Evolutionary conservation across 1,140 invertebrate species (phyloP), one percentile per base, ranked within the genome.

Genomic region (Apolygus lucorum): DNA sequence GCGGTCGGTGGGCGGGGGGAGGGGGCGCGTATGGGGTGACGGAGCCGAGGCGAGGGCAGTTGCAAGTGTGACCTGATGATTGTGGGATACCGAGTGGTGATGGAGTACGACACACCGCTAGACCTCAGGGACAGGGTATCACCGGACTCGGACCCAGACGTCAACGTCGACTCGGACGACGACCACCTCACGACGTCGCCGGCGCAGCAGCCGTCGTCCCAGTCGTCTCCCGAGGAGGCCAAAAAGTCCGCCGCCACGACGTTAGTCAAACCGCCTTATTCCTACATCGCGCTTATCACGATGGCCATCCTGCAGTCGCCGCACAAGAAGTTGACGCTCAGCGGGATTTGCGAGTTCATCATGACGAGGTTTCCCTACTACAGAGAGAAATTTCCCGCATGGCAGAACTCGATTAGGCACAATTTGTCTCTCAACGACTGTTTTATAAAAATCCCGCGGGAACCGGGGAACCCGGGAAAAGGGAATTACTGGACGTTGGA

Each of bases 401-500:
- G 94, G 94, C 93, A 96, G 79, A 98, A 99, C 79, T 95, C 92
- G 0, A 98, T 99, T 73, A 84, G 96, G 62, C 96, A 99, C 80
- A 99, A 99, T 79, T 81, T 99, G 14, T 95, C 92, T 13, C 81
- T 99, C 49, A 99, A 99, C 80, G 97, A 99, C 79, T 99, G 97
- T 77, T 99, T 99, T 80, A 91, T 99, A 22, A 99, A 99, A 81
- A 96, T 99, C 59, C 95, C 97, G 0, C 82, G 97, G 2, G 96
- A 99, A 78, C 96, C 96, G 0, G 96, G 96, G 0, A 99, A 99
- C 78, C 97, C 98, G 0, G 96, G 96, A 0, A 99, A 99, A 76
- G 97, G 97, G 0, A 99, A 99, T 77, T 99, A 99, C 79, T 99
- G 97, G 97, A 96, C 95, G 0, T 79, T 99, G 62, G 96, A 99